phyloP scores from a whole-genome alignment of 1,140 invertebrate genomes.

The Neotoxoptera formosana region DNA sequence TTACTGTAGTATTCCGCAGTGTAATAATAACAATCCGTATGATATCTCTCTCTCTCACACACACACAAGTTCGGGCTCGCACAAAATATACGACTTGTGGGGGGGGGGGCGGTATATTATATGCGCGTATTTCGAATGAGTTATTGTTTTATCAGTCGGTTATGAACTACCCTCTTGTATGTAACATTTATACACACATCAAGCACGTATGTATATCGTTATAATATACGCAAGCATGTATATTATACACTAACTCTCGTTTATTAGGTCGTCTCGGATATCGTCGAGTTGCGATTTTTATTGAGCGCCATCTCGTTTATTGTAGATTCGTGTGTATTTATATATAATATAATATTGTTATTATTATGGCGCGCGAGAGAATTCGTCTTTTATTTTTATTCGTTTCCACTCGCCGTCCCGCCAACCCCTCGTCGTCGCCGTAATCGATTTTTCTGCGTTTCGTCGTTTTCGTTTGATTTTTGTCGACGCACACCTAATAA shows the following conservation, averaged over 20 bases:
- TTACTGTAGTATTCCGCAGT: not conserved
- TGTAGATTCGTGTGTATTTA: not conserved
- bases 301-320: not conserved
- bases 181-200: not conserved
- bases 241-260: not conserved
- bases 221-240: too few species aligned
- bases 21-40: not conserved
- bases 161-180: not conserved
- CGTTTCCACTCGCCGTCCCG: not conserved
- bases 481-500: not conserved
- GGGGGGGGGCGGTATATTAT: not conserved
- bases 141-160: constrained; percentile 27
- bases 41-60: too few species aligned
- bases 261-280: constrained; percentile 15
- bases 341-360: constrained; percentile 5
- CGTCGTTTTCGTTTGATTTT: not conserved
- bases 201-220: not conserved
- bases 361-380: not conserved
- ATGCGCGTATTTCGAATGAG: constrained; percentile 2
- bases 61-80: not conserved
- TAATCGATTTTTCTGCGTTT: not conserved
- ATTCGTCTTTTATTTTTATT: not conserved
- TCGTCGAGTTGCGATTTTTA: constrained; percentile 7
- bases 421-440: too few species aligned
- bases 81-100: not conserved